A percentile compares a stretch with the other conserved stretches of the same genome.
Evolutionary conservation across 2,888 invertebrate species (phyloP).

Genomic region (Drosophila tanythrix): DNA sequence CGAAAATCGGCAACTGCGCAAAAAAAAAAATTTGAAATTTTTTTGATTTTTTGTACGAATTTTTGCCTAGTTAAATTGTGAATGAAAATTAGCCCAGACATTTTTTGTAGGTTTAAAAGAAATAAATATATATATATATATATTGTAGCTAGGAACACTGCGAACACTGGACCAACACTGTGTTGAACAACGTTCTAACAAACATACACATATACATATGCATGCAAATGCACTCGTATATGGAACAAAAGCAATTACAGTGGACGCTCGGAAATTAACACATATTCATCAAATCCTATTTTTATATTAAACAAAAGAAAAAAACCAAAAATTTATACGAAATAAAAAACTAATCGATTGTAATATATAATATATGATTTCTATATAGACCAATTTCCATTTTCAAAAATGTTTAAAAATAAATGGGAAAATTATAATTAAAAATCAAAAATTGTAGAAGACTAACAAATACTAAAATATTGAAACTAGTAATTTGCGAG

Average conservation of each 20-base stretch:
- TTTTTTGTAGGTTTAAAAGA: constrained; percentile 2
- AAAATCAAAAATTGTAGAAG: not conserved
- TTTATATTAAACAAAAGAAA: not conserved
- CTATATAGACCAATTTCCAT: constrained; percentile 13
- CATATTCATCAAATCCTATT: constrained; percentile 5
- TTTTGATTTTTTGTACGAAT: not conserved
- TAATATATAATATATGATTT: constrained; percentile 11
- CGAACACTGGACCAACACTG: constrained; percentile 55
- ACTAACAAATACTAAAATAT: not conserved
- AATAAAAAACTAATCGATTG: constrained; percentile 1
- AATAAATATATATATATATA: not conserved
- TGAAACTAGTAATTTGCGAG: not conserved
- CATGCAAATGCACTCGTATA: not conserved
- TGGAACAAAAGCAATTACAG: constrained; percentile 1
- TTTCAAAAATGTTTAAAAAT: not conserved
- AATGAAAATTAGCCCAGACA: constrained; percentile 12
- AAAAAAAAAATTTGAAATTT: not conserved
- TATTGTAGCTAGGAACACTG: constrained; percentile 15
- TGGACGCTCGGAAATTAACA: constrained; percentile 12
- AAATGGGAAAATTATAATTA: not conserved
- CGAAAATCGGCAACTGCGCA: constrained; percentile 25
- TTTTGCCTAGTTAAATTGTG: constrained; percentile 9
- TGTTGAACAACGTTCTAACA: constrained; percentile 27
- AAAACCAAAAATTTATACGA: not conserved
- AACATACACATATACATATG: constrained; percentile 16